A percentile compares a stretch with the other conserved stretches of the same genome.
Evolutionary conservation across 2,888 invertebrate genomes (phyloP).

Genomic region (Diarsia brunnea): DNA sequence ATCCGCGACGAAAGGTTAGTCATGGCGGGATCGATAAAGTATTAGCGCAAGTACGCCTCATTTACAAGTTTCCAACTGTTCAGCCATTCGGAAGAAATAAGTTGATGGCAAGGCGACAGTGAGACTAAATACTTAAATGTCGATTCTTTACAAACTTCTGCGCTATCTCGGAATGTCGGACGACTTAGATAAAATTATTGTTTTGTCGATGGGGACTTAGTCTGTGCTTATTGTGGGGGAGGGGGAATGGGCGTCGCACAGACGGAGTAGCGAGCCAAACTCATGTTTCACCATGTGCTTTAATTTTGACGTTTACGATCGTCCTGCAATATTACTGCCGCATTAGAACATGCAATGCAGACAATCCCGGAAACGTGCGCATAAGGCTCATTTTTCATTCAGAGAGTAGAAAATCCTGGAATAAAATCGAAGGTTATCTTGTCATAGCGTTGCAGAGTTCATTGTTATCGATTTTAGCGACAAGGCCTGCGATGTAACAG

Average conservation of each 20-base stretch:
- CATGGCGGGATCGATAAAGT: conserved; percentile 56
- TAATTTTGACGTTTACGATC: conserved; percentile 58
- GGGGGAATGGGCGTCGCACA: conserved; percentile 52
- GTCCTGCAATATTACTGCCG: conserved; percentile 37
- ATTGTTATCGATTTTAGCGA: conserved; percentile 49
- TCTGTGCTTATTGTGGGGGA: conserved; percentile 34
- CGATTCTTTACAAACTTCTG: conserved; percentile 58
- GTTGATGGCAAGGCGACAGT: conserved; percentile 39
- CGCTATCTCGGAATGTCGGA: conserved; percentile 56
- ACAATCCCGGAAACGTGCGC: conserved; percentile 48
- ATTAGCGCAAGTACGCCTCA: conserved; percentile 54
- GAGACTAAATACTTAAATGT: conserved; percentile 53
- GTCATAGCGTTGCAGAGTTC: conserved; percentile 18
- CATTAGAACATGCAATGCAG: conserved; percentile 38
- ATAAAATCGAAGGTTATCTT: conserved; percentile 7
- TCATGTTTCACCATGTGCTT: conserved; percentile 51
- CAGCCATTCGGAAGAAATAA: conserved; percentile 39
- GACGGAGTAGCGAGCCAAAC: conserved; percentile 53
- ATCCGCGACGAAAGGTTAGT: conserved; percentile 49
- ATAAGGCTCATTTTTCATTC: conserved; percentile 34
- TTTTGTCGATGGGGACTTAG: conserved; percentile 59
- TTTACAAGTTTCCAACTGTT: conserved; percentile 53
- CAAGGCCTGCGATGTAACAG: conserved; percentile 58
- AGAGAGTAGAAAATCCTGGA: conserved; percentile 7
- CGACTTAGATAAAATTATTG: conserved; percentile 59